These are phyloP conservation scores for Xyliphius kryptos DNA, from an alignment of 2,113 vertebrate genomes.

Conservation along the genomic window DNA sequence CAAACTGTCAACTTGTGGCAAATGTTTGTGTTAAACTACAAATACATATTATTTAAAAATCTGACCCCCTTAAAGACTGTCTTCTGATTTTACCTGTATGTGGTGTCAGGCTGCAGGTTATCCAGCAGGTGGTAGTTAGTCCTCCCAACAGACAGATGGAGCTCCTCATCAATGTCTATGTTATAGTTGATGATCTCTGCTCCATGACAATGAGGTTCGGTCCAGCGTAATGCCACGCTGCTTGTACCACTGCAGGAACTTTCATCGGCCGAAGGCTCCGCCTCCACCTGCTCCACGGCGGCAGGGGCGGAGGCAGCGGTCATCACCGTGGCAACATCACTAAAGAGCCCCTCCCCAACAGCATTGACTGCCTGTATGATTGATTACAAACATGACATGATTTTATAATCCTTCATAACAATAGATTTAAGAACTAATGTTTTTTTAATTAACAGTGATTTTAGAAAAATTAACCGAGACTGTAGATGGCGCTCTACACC, in stretches of 20 bases:
- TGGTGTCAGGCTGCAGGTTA: conserved; percentile 68
- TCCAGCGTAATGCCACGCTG: conserved; percentile 71
- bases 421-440: background rate
- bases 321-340: conserved; percentile 53
- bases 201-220: conserved; percentile 69
- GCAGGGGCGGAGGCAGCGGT: conserved; percentile 65
- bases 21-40: too few species aligned
- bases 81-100: conserved; percentile 60
- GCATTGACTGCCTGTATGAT: conserved; percentile 63
- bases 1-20: too few species aligned
- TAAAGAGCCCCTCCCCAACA: conserved; percentile 65
- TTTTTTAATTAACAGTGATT: too few species aligned
- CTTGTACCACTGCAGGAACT: conserved; percentile 54
- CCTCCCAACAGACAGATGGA: conserved; percentile 56
- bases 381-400: background rate
- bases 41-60: too few species aligned
- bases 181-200: conserved; percentile 72
- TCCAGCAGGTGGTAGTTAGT: conserved; percentile 63
- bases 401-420: background rate
- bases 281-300: conserved; percentile 56
- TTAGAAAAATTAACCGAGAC: too few species aligned
- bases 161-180: conserved; percentile 71
- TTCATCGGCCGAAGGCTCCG: conserved; percentile 54
- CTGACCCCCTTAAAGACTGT: background rate
- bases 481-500: too few species aligned